phyloP scores from a whole-genome alignment of 2,888 invertebrate genomes.

The Eupithecia tripunctaria region DNA sequence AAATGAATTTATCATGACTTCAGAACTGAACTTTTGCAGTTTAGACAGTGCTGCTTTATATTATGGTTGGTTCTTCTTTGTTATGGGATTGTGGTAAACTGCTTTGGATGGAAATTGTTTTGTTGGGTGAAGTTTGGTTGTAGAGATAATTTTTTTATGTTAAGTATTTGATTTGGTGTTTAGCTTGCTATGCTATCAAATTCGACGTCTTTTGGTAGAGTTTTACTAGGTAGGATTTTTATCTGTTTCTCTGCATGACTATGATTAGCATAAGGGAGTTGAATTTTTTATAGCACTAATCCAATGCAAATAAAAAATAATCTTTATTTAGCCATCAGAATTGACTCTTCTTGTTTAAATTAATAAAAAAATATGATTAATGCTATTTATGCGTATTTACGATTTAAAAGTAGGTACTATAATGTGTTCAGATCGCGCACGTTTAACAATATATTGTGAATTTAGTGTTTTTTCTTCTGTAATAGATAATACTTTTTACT shows the following conservation, averaged over 20 bases:
- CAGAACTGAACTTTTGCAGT: conserved; percentile 35
- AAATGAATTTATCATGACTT: conserved; percentile 44
- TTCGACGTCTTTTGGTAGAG: not conserved
- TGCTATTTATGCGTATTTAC: too few species aligned
- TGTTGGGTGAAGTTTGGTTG: not conserved
- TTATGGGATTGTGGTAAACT: not conserved
- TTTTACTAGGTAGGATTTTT: not conserved
- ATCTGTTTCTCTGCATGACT: not conserved
- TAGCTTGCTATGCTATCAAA: not conserved
- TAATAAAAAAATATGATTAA: too few species aligned
- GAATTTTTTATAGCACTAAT: too few species aligned
- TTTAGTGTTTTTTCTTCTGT: too few species aligned
- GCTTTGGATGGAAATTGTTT: not conserved
- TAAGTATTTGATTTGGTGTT: not conserved
- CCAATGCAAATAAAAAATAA: not conserved
- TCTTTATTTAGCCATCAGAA: too few species aligned
- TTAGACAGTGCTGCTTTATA: conserved; percentile 34
- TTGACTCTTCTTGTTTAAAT: too few species aligned
- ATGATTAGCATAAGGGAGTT: too few species aligned
- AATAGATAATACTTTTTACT: not conserved
- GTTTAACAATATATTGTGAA: too few species aligned
- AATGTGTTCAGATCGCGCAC: too few species aligned
- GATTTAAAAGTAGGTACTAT: too few species aligned
- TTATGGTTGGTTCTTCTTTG: conserved; percentile 17
- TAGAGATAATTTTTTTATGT: not conserved